Base-by-base conservation (phyloP, 2,113 vertebrate genomes). In the Microcebus jonahi region DNA sequence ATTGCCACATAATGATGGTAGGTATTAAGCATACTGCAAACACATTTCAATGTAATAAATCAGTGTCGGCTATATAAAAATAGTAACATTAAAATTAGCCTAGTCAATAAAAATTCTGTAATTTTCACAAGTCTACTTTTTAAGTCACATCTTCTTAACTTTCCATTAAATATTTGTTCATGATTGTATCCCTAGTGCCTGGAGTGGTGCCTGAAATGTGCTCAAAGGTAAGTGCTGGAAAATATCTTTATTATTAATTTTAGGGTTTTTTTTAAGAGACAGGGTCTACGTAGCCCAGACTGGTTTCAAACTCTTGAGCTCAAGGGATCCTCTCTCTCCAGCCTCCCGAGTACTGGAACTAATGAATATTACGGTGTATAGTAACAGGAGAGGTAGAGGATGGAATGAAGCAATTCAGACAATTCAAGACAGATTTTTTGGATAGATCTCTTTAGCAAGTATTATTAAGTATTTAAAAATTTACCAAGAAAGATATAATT, bases 401-500 rank as follows among this genome's bases (percentile, higher is more conserved):
- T 20, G 61, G 8, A 29, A 17, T 45, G 36, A 89, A 29, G 27
- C 50, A 81, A 84, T 25, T 12, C 11, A 59, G 39, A 42, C 39
- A 42, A 42, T 42, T 42, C 39, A 42, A 3, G 39, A 39, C 39
- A 79, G 65, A 12, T 57, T 63, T 86, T 89, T 20, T 39, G 50
- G 11, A 8, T 85, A 85, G 59, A 79, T 50, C 31, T 65, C 53
- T 94, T 50, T 57, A 65, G 27, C 10, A 20, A 77, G 13, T 84
- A 88, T 90, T 75, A 63, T 68, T 25, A 55, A 29, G 7, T 18
- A 91, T 86, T 71, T 97, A 61, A 71, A 67, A 53, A 29, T 71
- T 88, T 79, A 81, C 34, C n/a, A 70, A 80, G 77, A 94, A 97
- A 83, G 39, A 36, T 63, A 61, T 42, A n/a, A 90, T 36, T 71